Conservation (phyloP, 2,888 invertebrate species). For the Molanna angustata region DNA sequence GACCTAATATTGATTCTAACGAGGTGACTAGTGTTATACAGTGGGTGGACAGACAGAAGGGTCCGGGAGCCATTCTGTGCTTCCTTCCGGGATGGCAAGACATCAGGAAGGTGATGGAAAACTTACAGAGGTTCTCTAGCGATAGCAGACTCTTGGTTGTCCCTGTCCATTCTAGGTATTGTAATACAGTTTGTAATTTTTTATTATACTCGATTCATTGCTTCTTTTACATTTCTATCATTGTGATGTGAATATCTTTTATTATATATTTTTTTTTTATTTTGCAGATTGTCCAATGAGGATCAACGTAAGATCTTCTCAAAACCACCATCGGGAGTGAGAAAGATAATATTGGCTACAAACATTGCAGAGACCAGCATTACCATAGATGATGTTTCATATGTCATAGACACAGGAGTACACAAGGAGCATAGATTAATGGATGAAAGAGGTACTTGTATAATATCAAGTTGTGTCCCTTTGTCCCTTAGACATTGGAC, state of each 20-base stretch:
- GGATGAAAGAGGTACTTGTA: conserved; percentile 44
- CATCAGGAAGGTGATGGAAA: conserved; percentile 53
- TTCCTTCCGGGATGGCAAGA: conserved; percentile 77
- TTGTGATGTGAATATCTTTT: too few relatives aligned
- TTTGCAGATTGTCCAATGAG: conserved; percentile 52
- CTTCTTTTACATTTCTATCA: background rate
- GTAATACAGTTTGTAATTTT: too few relatives aligned
- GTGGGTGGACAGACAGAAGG: conserved; percentile 56
- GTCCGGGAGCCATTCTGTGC: conserved; percentile 67
- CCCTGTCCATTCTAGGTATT: conserved; percentile 60
- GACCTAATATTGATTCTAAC: conserved; percentile 17
- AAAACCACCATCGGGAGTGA: conserved; percentile 46
- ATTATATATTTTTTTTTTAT: too few relatives aligned
- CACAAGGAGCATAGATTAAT: conserved; percentile 58
- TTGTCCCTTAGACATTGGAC: background rate
- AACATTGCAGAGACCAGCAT: conserved; percentile 72
- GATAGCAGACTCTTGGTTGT: conserved; percentile 43
- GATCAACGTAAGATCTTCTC: conserved; percentile 61
- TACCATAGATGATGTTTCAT: conserved; percentile 68
- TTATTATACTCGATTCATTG: too few relatives aligned
- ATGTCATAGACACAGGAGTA: conserved; percentile 65
- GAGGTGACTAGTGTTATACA: conserved; percentile 53
- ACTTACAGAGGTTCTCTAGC: conserved; percentile 44
- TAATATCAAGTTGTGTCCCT: background rate
- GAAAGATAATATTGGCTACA: conserved; percentile 69